Conservation (phyloP, 2,888 invertebrate species). For the Pegoplata infirma region DNA sequence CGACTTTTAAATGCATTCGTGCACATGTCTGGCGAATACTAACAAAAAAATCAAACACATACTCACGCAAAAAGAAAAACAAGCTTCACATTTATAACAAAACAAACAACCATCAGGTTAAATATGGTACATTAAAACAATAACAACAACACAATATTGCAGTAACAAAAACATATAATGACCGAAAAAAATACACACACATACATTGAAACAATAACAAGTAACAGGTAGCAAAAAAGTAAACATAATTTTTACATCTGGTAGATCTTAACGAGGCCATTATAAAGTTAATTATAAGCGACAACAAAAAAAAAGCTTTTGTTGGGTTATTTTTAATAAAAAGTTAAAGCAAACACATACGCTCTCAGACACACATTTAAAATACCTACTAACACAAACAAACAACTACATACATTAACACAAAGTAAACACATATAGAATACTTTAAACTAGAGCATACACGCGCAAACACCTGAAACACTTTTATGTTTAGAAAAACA, state of each 20-base stretch:
- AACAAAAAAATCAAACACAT: too few relatives aligned
- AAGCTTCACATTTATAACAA: conserved; percentile 23
- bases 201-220: too few relatives aligned
- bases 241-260: conserved; percentile 36
- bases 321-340: conserved; percentile 36
- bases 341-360: conserved; percentile 22
- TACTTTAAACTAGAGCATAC: background rate
- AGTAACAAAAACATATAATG: conserved; percentile 22
- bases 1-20: too few relatives aligned
- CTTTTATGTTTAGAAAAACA: background rate
- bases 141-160: conserved; percentile 17
- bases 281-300: conserved; percentile 58
- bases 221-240: conserved; percentile 23
- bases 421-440: background rate
- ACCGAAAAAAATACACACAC: background rate
- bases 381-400: background rate
- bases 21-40: too few relatives aligned
- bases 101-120: conserved; percentile 13
- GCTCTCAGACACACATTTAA: background rate
- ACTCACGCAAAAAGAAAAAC: background rate
- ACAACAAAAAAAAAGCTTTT: conserved; percentile 44
- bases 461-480: background rate
- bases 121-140: conserved; percentile 16
- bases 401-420: background rate
- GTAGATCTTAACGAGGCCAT: conserved; percentile 57